Evolutionary conservation across 2,888 invertebrate genomes (phyloP).

Genomic region (Iphiclides podalirius): DNA sequence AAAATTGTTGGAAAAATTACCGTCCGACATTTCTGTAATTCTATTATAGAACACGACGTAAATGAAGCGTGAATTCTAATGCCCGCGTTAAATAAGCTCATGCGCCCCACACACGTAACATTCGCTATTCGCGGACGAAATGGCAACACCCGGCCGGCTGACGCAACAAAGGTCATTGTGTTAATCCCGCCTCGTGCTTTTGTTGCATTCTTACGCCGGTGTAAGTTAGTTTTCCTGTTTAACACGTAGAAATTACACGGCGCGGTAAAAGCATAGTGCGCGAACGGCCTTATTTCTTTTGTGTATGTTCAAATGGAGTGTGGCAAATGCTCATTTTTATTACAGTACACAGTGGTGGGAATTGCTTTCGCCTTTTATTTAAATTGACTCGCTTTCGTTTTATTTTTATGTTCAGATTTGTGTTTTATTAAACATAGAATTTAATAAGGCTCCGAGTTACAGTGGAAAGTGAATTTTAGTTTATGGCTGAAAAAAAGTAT

Average conservation of each 20-base stretch:
- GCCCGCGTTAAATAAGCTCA: background rate
- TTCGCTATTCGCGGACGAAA: conserved; percentile 4
- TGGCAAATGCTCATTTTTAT: background rate
- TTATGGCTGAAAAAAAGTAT: no score
- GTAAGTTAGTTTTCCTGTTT: conserved; percentile 17
- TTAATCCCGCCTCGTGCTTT: conserved; percentile 19
- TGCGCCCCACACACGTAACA: conserved; percentile 6
- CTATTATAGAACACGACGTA: background rate
- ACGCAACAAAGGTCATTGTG: conserved; percentile 21
- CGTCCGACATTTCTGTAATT: background rate
- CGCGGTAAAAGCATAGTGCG: background rate
- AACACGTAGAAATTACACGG: conserved; percentile 14
- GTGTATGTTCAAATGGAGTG: background rate
- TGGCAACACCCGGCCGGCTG: conserved; percentile 13
- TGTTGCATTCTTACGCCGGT: conserved; percentile 19
- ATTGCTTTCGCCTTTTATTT: background rate
- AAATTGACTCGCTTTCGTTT: background rate
- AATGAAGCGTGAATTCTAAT: background rate
- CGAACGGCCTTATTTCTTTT: background rate
- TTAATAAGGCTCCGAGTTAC: no score
- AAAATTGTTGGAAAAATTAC: no score
- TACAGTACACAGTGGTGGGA: background rate
- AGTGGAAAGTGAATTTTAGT: no score
- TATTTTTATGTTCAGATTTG: no score
- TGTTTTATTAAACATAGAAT: no score